A percentile compares a stretch with the other conserved stretches of the same genome.
These are phyloP conservation scores for Cricetomys ansorgei DNA, from an alignment of 2,113 vertebrate species.

Conservation along the genomic window DNA sequence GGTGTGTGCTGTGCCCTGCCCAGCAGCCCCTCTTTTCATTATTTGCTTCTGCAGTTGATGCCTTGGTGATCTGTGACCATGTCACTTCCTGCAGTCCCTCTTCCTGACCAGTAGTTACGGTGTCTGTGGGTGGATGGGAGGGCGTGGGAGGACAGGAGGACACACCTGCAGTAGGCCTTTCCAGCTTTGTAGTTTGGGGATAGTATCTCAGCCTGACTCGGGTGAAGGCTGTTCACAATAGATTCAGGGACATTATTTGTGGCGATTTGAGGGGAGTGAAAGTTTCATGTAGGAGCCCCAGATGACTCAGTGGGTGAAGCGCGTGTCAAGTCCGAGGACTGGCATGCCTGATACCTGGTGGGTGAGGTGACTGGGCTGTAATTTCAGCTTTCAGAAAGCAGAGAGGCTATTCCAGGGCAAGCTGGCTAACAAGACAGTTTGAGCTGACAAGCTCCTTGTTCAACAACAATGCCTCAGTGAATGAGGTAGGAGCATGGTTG, in stretches of 20 bases:
- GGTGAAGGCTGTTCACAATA: neutral
- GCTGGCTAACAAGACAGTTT: neutral
- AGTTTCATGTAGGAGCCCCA: neutral
- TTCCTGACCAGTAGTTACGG: neutral
- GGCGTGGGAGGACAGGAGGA: fast-evolving
- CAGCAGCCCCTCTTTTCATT: neutral
- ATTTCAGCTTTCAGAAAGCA: neutral
- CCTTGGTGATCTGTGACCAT: neutral
- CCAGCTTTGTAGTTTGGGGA: neutral
- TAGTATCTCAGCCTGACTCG: neutral
- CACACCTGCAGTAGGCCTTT: neutral
- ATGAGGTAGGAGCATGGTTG: neutral
- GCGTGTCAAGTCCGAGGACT: neutral
- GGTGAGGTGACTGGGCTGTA: neutral
- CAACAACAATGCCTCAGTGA: neutral
- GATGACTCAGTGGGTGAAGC: neutral
- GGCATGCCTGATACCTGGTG: neutral
- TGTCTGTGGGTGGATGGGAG: too few species aligned
- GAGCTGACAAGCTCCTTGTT: neutral
- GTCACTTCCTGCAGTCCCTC: neutral
- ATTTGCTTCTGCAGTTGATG: fast-evolving
- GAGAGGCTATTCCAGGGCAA: neutral
- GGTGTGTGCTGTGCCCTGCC: neutral
- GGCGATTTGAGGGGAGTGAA: neutral
- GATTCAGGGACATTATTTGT: neutral